Conservation (phyloP, 2,797 vertebrate species). For the Crenuchus spilurus region DNA sequence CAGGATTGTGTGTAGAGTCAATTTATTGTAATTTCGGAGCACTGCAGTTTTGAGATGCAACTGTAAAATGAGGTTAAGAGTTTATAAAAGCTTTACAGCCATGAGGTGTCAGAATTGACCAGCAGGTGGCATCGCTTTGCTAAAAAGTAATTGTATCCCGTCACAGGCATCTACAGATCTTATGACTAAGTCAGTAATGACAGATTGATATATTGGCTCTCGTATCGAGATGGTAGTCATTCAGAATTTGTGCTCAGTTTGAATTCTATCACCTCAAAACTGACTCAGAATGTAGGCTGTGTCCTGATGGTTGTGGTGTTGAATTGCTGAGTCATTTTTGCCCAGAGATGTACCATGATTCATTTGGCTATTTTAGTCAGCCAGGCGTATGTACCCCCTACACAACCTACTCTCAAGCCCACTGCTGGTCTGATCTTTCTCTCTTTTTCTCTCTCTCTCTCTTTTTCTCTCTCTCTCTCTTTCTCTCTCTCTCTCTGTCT, state of each 20-base stretch:
- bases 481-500: conserved; percentile 5
- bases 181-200: conserved; percentile 5
- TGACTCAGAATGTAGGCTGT: conserved; percentile 16
- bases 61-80: too few relatives aligned
- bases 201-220: conserved; percentile 22
- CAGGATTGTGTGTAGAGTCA: background rate
- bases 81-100: background rate
- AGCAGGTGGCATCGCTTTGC: conserved; percentile 49
- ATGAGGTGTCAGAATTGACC: conserved; percentile 11
- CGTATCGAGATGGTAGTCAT: background rate
- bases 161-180: conserved; percentile 3
- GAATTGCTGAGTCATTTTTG: conserved; percentile 45
- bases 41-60: background rate
- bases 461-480: background rate
- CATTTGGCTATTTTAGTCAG: conserved; percentile 45
- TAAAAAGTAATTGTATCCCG: background rate
- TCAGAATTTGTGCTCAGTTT: conserved; percentile 32
- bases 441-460: background rate
- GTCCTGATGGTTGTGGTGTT: conserved; percentile 13
- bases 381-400: conserved; percentile 28
- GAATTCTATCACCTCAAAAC: background rate
- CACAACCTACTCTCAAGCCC: conserved; percentile 36
- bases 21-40: background rate
- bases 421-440: conserved; percentile 14
- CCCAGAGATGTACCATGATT: conserved; percentile 37